A percentile compares a stretch with the other conserved stretches of the same genome.
phyloP scores from a whole-genome alignment of 2,113 vertebrate species.

The Kryptolebias marmoratus region DNA sequence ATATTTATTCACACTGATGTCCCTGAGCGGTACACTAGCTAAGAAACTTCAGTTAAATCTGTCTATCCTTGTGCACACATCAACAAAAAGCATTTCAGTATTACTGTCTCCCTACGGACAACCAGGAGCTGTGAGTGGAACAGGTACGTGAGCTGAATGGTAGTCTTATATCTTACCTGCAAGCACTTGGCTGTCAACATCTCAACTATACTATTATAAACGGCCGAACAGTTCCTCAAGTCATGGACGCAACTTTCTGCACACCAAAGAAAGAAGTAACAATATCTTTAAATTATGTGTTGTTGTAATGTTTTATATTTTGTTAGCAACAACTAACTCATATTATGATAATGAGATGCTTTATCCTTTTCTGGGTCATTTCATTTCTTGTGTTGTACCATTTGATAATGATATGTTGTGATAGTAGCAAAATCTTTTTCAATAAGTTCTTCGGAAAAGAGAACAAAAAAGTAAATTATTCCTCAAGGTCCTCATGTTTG shows the following conservation, averaged over 20 bases:
- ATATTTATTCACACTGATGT: conserved; percentile 64
- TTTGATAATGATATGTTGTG: too few relatives aligned
- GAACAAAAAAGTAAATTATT: too few relatives aligned
- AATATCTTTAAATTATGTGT: neutral
- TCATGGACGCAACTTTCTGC: conserved; percentile 40
- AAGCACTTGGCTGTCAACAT: conserved; percentile 62
- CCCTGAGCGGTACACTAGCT: conserved; percentile 63
- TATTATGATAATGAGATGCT: neutral
- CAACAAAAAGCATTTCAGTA: conserved; percentile 66
- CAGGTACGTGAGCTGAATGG: conserved; percentile 67
- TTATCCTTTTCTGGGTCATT: neutral
- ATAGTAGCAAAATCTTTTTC: too few relatives aligned
- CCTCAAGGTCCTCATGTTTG: too few relatives aligned
- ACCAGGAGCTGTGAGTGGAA: conserved; percentile 62
- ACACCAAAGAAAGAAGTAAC: conserved; percentile 28
- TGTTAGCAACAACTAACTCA: neutral
- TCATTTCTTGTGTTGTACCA: too few relatives aligned
- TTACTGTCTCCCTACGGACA: conserved; percentile 64
- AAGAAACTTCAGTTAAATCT: conserved; percentile 60
- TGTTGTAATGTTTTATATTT: conserved; percentile 9
- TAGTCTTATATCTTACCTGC: conserved; percentile 65
- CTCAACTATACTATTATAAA: conserved; percentile 66
- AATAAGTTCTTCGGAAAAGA: too few relatives aligned
- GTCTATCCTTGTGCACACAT: conserved; percentile 61
- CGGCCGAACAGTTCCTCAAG: conserved; percentile 47